These are phyloP conservation scores for Alcis repandata DNA, from an alignment of 2,888 invertebrate genomes.

Conservation along the genomic window DNA sequence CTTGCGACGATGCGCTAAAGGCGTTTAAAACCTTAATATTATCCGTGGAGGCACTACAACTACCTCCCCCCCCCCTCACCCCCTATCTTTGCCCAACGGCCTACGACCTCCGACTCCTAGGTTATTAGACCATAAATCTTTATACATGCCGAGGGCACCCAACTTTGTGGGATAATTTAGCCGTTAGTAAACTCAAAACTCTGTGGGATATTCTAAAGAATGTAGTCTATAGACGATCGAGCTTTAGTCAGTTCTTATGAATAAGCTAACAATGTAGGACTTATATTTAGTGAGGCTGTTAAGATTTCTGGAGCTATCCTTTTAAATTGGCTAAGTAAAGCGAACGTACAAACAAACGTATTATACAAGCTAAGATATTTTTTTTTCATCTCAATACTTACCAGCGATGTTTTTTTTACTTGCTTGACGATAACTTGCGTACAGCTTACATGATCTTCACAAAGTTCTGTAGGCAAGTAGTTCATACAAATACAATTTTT, in stretches of 20 bases:
- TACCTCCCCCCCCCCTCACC: conserved; percentile 54
- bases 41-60: conserved; percentile 55
- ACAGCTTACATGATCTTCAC: too few species aligned
- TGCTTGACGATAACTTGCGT: too few species aligned
- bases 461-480: too few species aligned
- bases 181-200: conserved; percentile 30
- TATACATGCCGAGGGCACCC: conserved; percentile 53
- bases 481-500: too few species aligned
- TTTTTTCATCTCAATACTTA: too few species aligned
- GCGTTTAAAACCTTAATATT: conserved; percentile 55
- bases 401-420: too few species aligned
- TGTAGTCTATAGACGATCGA: neutral
- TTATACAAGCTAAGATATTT: too few species aligned
- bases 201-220: conserved; percentile 23
- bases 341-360: too few species aligned
- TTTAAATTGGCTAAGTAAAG: too few species aligned
- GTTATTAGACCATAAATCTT: conserved; percentile 69
- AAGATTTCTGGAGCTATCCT: too few species aligned
- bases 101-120: conserved; percentile 51
- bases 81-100: conserved; percentile 59
- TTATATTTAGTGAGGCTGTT: too few species aligned
- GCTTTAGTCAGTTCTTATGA: conserved; percentile 1
- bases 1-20: neutral
- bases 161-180: conserved; percentile 34
- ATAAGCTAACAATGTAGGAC: too few species aligned